Evolutionary conservation across 2,113 vertebrate genomes (phyloP).

Genomic region (Spheniscus mendiculus): DNA sequence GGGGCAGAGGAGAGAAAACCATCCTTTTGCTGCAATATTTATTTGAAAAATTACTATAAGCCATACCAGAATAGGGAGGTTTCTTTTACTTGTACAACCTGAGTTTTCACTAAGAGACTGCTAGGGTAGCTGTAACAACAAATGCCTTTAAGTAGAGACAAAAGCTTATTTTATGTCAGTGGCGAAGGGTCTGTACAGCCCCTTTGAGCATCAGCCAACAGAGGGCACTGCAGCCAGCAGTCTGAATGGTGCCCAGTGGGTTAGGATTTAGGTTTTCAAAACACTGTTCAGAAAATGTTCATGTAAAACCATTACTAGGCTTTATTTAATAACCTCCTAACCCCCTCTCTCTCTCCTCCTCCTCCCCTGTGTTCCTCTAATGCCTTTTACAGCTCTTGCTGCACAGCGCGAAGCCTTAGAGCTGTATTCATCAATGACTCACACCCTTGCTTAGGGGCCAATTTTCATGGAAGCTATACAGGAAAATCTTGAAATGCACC

Average conservation of each 20-base stretch:
- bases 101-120: not conserved
- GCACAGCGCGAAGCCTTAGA: conserved; percentile 67
- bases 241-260: not conserved
- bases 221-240: not conserved
- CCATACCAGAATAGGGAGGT: not conserved
- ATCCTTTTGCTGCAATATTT: not conserved
- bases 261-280: conserved; percentile 11
- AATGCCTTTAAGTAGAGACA: not conserved
- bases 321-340: conserved; percentile 72
- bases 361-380: conserved; percentile 73
- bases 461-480: conserved; percentile 72
- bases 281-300: conserved; percentile 38
- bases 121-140: not conserved
- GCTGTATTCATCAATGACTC: conserved; percentile 73
- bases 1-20: not conserved
- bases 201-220: not conserved
- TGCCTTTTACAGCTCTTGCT: conserved; percentile 69
- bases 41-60: not conserved
- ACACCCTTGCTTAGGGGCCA: conserved; percentile 73
- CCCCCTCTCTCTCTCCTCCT: conserved; percentile 61
- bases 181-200: not conserved
- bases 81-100: not conserved
- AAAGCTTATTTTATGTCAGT: not conserved
- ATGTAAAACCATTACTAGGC: conserved; percentile 61
- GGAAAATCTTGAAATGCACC: conserved; percentile 68